phyloP scores from a whole-genome alignment of 1,140 invertebrate genomes.

The Epicauta chinensis region DNA sequence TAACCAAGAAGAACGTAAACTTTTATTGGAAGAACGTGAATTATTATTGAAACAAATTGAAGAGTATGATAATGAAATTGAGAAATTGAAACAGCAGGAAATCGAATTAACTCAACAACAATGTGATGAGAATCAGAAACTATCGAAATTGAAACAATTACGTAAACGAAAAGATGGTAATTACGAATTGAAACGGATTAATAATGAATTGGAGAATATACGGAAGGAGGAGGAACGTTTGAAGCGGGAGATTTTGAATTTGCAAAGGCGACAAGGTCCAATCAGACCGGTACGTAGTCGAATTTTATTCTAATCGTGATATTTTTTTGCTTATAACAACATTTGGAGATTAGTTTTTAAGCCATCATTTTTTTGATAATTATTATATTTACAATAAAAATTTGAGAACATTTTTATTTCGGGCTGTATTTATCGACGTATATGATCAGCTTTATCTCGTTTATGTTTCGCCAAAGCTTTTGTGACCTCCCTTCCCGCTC shows the following conservation, averaged over 20 bases:
- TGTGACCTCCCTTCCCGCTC: too few species aligned
- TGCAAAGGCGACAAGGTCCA: constrained; percentile 33
- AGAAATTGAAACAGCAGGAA: constrained; percentile 38
- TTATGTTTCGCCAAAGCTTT: too few species aligned
- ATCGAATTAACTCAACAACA: constrained; percentile 24
- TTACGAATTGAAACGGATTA: constrained; percentile 33
- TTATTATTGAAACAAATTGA: constrained; percentile 42
- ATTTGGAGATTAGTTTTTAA: too few species aligned
- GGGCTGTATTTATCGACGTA: too few species aligned
- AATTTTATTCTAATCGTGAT: not conserved
- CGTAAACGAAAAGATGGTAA: constrained; percentile 22
- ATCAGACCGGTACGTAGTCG: constrained; percentile 12
- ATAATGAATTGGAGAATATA: constrained; percentile 35
- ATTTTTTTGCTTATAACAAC: too few species aligned
- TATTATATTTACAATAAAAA: too few species aligned
- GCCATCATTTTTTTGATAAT: too few species aligned
- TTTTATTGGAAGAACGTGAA: constrained; percentile 40
- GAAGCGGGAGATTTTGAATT: constrained; percentile 36
- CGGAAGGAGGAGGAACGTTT: constrained; percentile 36
- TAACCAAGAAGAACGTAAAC: constrained; percentile 40
- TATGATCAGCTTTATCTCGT: too few species aligned
- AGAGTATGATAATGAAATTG: constrained; percentile 42
- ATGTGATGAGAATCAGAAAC: constrained; percentile 29
- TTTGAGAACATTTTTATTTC: too few species aligned
- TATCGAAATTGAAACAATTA: constrained; percentile 27